phyloP scores from a whole-genome alignment of 1,140 invertebrate genomes.

The Drosophila varians region DNA sequence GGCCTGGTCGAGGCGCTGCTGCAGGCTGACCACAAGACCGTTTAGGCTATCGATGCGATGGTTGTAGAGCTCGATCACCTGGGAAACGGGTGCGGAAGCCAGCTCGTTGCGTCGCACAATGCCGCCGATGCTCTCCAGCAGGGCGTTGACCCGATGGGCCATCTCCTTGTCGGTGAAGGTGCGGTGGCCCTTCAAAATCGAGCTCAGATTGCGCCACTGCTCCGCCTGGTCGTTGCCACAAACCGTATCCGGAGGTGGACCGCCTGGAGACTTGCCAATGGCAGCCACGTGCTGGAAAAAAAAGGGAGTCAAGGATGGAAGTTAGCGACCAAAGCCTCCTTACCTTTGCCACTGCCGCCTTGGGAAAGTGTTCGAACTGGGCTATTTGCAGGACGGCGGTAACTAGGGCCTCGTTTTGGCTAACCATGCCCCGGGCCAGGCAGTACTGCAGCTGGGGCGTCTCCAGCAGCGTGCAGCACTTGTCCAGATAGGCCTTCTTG shows the following conservation, averaged over 20 bases:
- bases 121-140: constrained; percentile 61
- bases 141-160: constrained; percentile 60
- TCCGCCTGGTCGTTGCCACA: constrained; percentile 35
- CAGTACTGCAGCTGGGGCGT: constrained; percentile 69
- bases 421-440: constrained; percentile 66
- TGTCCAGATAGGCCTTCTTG: constrained; percentile 78
- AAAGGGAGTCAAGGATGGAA: neutral
- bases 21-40: constrained; percentile 38
- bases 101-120: constrained; percentile 68
- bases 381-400: constrained; percentile 70
- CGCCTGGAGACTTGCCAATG: constrained; percentile 16
- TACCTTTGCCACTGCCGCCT: constrained; percentile 68
- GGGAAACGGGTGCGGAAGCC: constrained; percentile 67
- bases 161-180: constrained; percentile 71
- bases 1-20: constrained; percentile 73
- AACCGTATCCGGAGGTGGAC: neutral
- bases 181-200: constrained; percentile 70
- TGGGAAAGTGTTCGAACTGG: constrained; percentile 75
- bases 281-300: constrained; percentile 53
- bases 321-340: neutral
- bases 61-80: constrained; percentile 77
- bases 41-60: constrained; percentile 78
- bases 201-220: constrained; percentile 74
- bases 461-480: constrained; percentile 66
- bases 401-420: constrained; percentile 57